A percentile compares a stretch with the other conserved stretches of the same genome.
Conservation (phyloP, 2,113 vertebrate genomes). For the Gymnocephalus cernua region DNA sequence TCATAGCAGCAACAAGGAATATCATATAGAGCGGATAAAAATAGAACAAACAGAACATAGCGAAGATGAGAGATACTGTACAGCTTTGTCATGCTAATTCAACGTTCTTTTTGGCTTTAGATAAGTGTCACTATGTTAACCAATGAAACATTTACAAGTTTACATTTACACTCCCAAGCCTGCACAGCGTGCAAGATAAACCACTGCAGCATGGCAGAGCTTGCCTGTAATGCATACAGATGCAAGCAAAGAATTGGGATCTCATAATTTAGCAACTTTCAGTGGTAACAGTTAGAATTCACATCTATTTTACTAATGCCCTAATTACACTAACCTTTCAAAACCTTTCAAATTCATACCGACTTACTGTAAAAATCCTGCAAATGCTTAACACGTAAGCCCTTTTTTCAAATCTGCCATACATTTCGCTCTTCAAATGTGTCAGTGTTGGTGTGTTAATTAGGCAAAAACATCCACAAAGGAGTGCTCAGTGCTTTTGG, state of each 20-base stretch:
- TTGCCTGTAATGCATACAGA: too few relatives aligned
- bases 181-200: neutral
- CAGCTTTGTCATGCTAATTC: slow-evolving; percentile 52
- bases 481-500: too few relatives aligned
- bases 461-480: neutral
- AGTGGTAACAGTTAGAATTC: neutral
- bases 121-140: slow-evolving; percentile 18
- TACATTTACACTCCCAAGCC: neutral
- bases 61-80: slow-evolving; percentile 30
- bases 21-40: slow-evolving; percentile 6
- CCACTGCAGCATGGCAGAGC: neutral
- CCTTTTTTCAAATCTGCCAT: too few relatives aligned
- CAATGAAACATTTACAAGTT: slow-evolving; percentile 56
- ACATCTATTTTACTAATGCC: neutral
- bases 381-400: too few relatives aligned
- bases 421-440: neutral
- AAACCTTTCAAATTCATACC: neutral
- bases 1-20: slow-evolving; percentile 34
- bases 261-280: neutral
- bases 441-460: neutral
- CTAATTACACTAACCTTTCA: neutral
- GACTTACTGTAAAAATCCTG: neutral
- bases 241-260: neutral
- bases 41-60: slow-evolving; percentile 30
- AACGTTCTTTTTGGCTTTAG: slow-evolving; percentile 16